phyloP scores from a whole-genome alignment of 2,888 invertebrate species.

The Aporophyla lueneburgensis region DNA sequence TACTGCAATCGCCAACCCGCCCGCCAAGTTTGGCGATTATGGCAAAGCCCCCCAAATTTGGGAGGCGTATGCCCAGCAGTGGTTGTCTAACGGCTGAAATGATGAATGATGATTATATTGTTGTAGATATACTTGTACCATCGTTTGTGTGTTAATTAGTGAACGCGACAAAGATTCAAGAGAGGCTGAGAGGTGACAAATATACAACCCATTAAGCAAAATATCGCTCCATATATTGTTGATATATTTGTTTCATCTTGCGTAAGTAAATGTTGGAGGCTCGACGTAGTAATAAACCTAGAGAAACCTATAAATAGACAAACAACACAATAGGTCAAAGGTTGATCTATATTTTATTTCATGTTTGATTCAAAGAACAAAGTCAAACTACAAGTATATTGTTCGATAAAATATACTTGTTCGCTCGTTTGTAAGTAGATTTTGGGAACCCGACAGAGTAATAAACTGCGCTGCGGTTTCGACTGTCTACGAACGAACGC shows the following conservation, averaged over 20 bases:
- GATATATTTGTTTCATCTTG: neutral
- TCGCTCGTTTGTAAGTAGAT: constrained; percentile 28
- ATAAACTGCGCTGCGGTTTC: constrained; percentile 83
- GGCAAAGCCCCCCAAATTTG: too few species aligned
- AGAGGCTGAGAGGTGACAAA: constrained; percentile 2
- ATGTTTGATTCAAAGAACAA: neutral
- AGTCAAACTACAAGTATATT: neutral
- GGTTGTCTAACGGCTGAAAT: too few species aligned
- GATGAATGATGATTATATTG: too few species aligned
- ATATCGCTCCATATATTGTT: neutral
- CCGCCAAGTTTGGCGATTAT: too few species aligned
- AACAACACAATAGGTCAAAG: neutral
- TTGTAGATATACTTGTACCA: neutral
- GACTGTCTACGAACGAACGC: constrained; percentile 71
- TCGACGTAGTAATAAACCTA: constrained; percentile 76
- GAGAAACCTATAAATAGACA: neutral
- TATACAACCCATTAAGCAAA: neutral
- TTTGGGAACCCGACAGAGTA: constrained; percentile 64
- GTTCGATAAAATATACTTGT: neutral
- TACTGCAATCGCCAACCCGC: too few species aligned
- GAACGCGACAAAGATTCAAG: neutral
- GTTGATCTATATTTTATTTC: neutral
- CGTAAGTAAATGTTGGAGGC: constrained; percentile 18
- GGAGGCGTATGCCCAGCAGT: too few species aligned
- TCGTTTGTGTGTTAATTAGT: neutral